Conservation (phyloP, 2,888 invertebrate species). For the Hypsopygia costalis region DNA sequence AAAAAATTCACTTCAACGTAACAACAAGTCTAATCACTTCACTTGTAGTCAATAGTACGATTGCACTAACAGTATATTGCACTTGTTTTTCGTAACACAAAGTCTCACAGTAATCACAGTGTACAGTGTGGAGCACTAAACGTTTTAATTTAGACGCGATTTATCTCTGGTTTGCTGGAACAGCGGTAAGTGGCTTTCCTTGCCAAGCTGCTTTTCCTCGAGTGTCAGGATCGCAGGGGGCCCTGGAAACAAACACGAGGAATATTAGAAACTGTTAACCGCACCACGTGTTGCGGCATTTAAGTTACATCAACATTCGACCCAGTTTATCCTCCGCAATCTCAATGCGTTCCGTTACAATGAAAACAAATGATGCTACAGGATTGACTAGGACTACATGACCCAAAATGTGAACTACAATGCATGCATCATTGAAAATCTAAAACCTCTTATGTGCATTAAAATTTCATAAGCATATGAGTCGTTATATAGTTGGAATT, state of each 20-base stretch:
- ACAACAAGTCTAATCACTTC: slow-evolving; percentile 51
- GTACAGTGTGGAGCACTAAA: slow-evolving; percentile 51
- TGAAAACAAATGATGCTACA: too few relatives aligned
- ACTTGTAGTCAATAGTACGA: slow-evolving; percentile 61
- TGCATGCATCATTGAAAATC: too few relatives aligned
- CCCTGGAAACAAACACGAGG: slow-evolving; percentile 51
- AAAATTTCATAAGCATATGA: too few relatives aligned
- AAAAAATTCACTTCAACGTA: slow-evolving; percentile 57
- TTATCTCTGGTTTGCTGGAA: slow-evolving; percentile 52
- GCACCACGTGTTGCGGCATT: neutral
- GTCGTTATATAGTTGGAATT: too few relatives aligned
- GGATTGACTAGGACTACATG: too few relatives aligned
- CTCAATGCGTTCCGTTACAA: neutral
- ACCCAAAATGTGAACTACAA: too few relatives aligned
- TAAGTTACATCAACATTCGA: neutral
- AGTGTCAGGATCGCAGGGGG: slow-evolving; percentile 77
- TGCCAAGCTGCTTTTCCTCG: slow-evolving; percentile 60
- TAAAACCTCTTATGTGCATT: too few relatives aligned
- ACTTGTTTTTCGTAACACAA: slow-evolving; percentile 66
- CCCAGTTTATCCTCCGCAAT: slow-evolving; percentile 1
- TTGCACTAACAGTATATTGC: slow-evolving; percentile 78
- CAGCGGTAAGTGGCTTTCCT: slow-evolving; percentile 62
- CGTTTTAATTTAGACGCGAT: slow-evolving; percentile 61
- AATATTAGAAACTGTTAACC: neutral
- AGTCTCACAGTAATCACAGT: slow-evolving; percentile 59